Conservation (phyloP, 37 sponge, comb jelly and placozoan species). For the Mnemiopsis leidyi region DNA sequence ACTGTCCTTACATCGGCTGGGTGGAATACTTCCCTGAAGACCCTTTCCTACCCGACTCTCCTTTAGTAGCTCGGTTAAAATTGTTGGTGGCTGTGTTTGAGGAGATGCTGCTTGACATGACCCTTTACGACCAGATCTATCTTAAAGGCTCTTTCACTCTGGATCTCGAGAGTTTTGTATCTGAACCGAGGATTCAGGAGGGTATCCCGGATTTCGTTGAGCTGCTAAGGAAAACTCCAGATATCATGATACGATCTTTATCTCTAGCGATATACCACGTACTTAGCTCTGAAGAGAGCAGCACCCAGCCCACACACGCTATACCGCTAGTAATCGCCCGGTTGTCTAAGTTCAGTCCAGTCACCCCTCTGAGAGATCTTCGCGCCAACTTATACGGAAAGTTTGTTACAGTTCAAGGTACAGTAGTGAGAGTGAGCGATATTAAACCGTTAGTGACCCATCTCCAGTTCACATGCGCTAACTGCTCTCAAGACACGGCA, state of each 20-base stretch:
- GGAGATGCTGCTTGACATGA: not conserved
- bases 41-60: not conserved
- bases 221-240: conserved; percentile 14
- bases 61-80: conserved; percentile 8
- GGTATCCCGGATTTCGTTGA: conserved; percentile 23
- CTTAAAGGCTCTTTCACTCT: conserved; percentile 21
- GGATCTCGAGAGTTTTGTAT: not conserved
- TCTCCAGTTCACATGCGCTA: conserved; percentile 82
- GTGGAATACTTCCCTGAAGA: conserved; percentile 61
- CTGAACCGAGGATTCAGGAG: not conserved
- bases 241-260: conserved; percentile 6
- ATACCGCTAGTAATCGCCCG: conserved; percentile 21
- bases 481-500: conserved; percentile 72
- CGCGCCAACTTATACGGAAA: conserved; percentile 71
- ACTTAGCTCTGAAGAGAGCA: not conserved
- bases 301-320: conserved; percentile 8
- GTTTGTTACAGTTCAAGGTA: conserved; percentile 84
- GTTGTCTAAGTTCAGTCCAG: not conserved
- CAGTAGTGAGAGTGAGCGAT: conserved; percentile 88
- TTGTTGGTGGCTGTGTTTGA: not conserved
- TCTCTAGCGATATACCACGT: conserved; percentile 54
- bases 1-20: conserved; percentile 58
- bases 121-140: conserved; percentile 11
- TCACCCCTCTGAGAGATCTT: conserved; percentile 65
- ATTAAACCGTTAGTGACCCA: conserved; percentile 87